Evolutionary conservation across 2,888 invertebrate species (phyloP), one percentile per base, ranked within the genome.

Genomic region (Acanthosoma haemorrhoidale): DNA sequence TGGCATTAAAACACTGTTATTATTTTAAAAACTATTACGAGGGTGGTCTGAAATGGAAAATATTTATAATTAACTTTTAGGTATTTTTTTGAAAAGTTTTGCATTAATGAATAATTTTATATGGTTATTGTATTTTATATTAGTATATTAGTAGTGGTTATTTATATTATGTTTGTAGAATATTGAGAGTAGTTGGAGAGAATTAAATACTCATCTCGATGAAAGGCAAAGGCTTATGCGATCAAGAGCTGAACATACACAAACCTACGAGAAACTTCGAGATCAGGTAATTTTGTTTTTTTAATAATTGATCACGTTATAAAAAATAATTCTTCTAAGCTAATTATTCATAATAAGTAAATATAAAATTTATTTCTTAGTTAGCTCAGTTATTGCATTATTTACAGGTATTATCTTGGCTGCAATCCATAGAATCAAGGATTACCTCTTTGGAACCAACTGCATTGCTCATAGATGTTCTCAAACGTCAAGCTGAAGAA

Each of bases 131-230:
- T 43, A 43, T 43, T 43, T 18, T 43, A 43, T 6, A 43, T 13
- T 43, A 13, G 0, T 43, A 43, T 4, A 21, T 21, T 43, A 43
- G 6, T 6, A 43, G 15, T 8, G 6, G 13, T 15, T 15, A 11
- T 11, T 43, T 58, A 58, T 13, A 18, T 69, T 64, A 21, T n/a
- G 15, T 64, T 59, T 34, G 36, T 69, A 79, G 80, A 85, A 88
- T 2, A 82, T 96, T 74, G 95, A 96, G 81, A 88, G 87, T 74
- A 90, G 89, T 77, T 96, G 96, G 96, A 88, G 90, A 63, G 94
- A 94, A 77, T 85, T 96, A 75, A 90, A 88, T 76, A 86, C 87
- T 16, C 81, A 90, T 0, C 82, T 96, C 29, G 91, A 92, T 75
- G 95, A 96, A 77, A 91, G 92, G 76, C 88, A 90, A 76, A 88